Base-by-base conservation (phyloP, 92 coral and sea anemone genomes). In the Palythoa grandiflora region DNA sequence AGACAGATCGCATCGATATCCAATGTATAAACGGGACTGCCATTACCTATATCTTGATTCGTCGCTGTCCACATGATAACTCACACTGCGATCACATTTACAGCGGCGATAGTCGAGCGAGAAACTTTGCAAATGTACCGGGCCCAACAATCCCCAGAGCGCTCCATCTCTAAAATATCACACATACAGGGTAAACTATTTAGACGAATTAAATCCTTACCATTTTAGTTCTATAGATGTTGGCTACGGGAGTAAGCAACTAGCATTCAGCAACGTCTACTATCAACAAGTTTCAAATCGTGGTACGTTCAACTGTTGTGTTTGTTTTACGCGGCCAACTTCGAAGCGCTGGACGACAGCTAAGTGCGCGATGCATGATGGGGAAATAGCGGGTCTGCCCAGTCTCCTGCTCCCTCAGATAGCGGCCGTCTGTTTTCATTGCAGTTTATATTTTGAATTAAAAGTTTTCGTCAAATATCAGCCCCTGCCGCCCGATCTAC, bases 291-390 rank as follows among this genome's bases (percentile, higher is more conserved):
- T 14, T 76, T 76, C 80, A 76, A 76, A 76, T 51, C 7, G 47
- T 76, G 80, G 53, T 28, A 28, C 28, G 28, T n/a, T 52, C 80
- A 76, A 76, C 80, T 76, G 61, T 51, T 76, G 38, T 76, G 80
- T 76, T 76, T 76, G 80, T 78, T 78, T 78, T 78, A 78, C 83
- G 83, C 83, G 83, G 83, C 52, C 68, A 78, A 78, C 66, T 51
- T 54, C 83, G 66, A 37, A 57, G 83, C 66, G 71, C 83, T 78
- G 83, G 71, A 78, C 83, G 66, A 78, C 83, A 39, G 70, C 28
- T 54, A 20, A 55, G 83, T 6, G 21, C 70, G 83, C 68, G 68
- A 51, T 37, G 70, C 70, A 78, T 59, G 47, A 19, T 78, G 51
- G 83, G 83, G 48, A 10, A 55, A 8, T 57, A 3, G 48, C 5